These are phyloP conservation scores for Sphenopsis melanotis DNA, from an alignment of 2,797 vertebrate species.

Conservation along the genomic window DNA sequence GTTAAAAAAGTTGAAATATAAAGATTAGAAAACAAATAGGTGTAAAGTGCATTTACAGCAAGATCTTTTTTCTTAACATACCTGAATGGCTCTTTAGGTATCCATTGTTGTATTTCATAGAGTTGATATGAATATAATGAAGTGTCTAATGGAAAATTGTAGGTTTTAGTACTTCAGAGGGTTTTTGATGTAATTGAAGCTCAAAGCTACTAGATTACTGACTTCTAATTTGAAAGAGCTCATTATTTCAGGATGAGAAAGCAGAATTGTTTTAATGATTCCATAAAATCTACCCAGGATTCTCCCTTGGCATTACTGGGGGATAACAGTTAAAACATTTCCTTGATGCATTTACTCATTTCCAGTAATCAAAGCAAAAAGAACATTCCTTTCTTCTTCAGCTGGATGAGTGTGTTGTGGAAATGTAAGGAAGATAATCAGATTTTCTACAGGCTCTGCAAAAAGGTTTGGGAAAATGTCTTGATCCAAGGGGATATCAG, in stretches of 20 bases:
- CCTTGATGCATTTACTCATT: background rate
- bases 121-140: background rate
- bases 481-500: background rate
- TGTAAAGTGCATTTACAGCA: background rate
- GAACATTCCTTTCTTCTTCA: background rate
- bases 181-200: background rate
- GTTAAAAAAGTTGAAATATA: background rate
- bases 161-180: background rate
- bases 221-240: background rate
- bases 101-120: background rate
- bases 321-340: background rate
- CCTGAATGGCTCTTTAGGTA: background rate
- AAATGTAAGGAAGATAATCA: background rate
- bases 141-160: background rate
- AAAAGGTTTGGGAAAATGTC: background rate
- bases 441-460: background rate
- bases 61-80: background rate
- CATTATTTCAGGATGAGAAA: background rate
- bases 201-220: background rate
- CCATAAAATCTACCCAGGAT: background rate
- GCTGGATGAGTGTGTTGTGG: background rate
- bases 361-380: background rate
- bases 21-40: background rate
- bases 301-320: background rate
- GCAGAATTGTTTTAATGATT: background rate